Conservation (phyloP, 2,888 invertebrate genomes). For the Rhopalosiphum nymphaeae region DNA sequence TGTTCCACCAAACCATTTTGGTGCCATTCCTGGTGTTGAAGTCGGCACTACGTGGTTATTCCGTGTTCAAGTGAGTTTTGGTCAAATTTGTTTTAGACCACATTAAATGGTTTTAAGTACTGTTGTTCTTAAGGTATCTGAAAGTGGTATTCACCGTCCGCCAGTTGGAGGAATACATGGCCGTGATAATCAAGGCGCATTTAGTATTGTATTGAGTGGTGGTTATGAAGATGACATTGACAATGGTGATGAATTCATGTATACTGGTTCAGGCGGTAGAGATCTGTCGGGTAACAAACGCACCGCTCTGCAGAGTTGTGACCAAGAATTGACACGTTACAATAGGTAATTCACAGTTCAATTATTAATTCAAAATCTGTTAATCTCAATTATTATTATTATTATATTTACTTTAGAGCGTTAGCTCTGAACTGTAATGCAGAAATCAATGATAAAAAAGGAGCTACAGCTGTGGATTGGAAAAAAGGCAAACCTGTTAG, state of each 20-base stretch:
- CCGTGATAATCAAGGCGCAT: slow-evolving; percentile 82
- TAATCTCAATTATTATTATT: not conserved
- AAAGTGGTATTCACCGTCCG: slow-evolving; percentile 86
- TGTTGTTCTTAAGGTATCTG: slow-evolving; percentile 75
- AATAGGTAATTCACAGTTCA: slow-evolving; percentile 74
- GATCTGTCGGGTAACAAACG: slow-evolving; percentile 87
- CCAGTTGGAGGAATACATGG: slow-evolving; percentile 89
- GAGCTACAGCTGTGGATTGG: slow-evolving; percentile 82
- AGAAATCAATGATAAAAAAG: slow-evolving; percentile 75
- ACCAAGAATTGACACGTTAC: slow-evolving; percentile 82
- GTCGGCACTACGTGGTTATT: slow-evolving; percentile 87
- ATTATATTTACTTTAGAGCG: slow-evolving; percentile 73
- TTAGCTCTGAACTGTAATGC: slow-evolving; percentile 84
- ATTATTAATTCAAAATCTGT: not conserved
- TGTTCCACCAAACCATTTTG: slow-evolving; percentile 82
- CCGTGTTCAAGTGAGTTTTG: slow-evolving; percentile 75
- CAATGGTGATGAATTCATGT: slow-evolving; percentile 83
- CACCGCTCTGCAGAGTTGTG: slow-evolving; percentile 82
- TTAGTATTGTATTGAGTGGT: slow-evolving; percentile 82
- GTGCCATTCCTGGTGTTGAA: slow-evolving; percentile 86
- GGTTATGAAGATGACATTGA: slow-evolving; percentile 90
- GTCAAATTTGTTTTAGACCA: not conserved
- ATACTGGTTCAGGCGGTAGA: slow-evolving; percentile 87
- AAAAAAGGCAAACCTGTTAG: slow-evolving; percentile 81
- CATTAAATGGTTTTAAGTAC: not conserved